Evolutionary conservation across 2,888 invertebrate species (phyloP).

Genomic region (Hirtodrosophila cameraria): DNA sequence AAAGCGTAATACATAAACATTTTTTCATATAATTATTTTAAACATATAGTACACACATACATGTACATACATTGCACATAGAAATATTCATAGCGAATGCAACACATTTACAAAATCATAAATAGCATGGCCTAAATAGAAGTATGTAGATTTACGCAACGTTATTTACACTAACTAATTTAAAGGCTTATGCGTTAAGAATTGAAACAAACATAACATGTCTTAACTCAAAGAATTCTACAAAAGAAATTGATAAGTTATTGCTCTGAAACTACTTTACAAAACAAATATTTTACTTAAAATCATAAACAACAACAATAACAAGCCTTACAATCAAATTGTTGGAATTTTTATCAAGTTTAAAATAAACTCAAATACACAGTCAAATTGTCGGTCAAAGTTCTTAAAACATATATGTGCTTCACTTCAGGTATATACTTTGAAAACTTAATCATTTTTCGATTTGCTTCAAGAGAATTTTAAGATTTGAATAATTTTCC

Average conservation of each 20-base stretch:
- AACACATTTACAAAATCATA: constrained; percentile 56
- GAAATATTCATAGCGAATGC: constrained; percentile 32
- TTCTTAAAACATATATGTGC: neutral
- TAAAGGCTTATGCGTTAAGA: constrained; percentile 35
- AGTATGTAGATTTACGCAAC: constrained; percentile 12
- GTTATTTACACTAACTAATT: too few species aligned
- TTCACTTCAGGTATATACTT: neutral
- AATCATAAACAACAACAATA: constrained; percentile 45
- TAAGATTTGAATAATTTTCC: too few species aligned
- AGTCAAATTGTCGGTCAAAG: constrained; percentile 14
- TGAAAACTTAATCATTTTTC: too few species aligned
- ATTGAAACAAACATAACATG: constrained; percentile 24
- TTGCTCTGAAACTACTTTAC: constrained; percentile 67
- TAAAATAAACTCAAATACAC: too few species aligned
- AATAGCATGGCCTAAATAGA: constrained; percentile 19
- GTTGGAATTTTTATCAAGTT: constrained; percentile 24
- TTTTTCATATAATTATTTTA: constrained; percentile 40
- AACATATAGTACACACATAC: constrained; percentile 1
- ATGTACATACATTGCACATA: constrained; percentile 22
- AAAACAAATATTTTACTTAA: constrained; percentile 60
- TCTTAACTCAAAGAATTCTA: constrained; percentile 22
- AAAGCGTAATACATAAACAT: constrained; percentile 78
- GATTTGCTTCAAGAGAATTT: too few species aligned
- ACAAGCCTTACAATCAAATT: constrained; percentile 33
- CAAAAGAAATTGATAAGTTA: too few species aligned